Conservation (phyloP, 1,140 invertebrate species). For the Rhagoletis zephyria region DNA sequence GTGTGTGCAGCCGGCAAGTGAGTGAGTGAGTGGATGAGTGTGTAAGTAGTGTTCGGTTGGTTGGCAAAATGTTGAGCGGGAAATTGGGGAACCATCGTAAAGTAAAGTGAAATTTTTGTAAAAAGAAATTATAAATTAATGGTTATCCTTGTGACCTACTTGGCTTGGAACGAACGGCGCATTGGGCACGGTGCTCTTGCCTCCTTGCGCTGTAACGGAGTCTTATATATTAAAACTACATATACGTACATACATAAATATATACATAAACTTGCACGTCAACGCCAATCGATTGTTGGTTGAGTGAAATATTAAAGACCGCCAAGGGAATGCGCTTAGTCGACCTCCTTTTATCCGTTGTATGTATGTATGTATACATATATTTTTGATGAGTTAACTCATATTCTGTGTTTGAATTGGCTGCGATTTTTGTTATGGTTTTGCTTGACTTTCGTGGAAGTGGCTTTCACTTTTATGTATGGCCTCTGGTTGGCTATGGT, state of each 20-base stretch:
- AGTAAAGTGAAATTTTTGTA: conserved; percentile 54
- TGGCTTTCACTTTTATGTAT: not conserved
- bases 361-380: no score
- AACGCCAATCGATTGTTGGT: not conserved
- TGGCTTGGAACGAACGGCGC: conserved; percentile 57
- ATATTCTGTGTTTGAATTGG: not conserved
- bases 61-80: conserved; percentile 29
- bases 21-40: not conserved
- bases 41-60: not conserved
- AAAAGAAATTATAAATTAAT: conserved; percentile 73
- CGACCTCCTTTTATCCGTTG: conserved; percentile 29
- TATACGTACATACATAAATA: not conserved
- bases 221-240: not conserved
- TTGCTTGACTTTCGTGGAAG: not conserved
- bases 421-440: conserved; percentile 43
- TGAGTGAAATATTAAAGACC: conserved; percentile 48
- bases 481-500: no score
- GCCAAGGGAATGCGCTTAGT: conserved; percentile 8
- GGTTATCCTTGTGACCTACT: conserved; percentile 72
- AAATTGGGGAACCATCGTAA: conserved; percentile 31
- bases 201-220: not conserved
- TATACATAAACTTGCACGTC: not conserved
- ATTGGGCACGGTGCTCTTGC: not conserved
- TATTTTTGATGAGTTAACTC: no score
- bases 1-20: not conserved